A percentile compares a stretch with the other conserved stretches of the same genome.
These are phyloP conservation scores for Sarcophaga subvicina DNA, from an alignment of 2,888 invertebrate genomes.

Conservation along the genomic window DNA sequence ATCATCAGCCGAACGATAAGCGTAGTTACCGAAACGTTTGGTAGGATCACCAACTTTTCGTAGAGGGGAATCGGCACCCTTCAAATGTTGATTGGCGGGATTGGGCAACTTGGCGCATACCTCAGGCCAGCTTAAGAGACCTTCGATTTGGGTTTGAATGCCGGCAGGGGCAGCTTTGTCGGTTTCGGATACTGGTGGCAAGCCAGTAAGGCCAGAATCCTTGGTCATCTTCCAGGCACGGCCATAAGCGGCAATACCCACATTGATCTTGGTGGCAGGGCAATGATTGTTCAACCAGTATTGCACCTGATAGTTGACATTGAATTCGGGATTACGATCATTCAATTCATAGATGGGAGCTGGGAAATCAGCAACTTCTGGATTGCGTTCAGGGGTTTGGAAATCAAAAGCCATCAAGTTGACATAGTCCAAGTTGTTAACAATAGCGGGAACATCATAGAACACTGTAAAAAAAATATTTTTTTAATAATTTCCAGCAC, in stretches of 20 bases:
- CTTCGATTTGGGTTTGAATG: slow-evolving; percentile 87
- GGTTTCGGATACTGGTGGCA: slow-evolving; percentile 87
- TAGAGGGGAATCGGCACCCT: slow-evolving; percentile 85
- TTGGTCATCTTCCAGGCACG: slow-evolving; percentile 90
- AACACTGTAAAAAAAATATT: slow-evolving; percentile 84
- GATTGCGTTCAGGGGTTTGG: slow-evolving; percentile 88
- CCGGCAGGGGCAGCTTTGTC: slow-evolving; percentile 89
- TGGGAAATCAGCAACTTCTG: slow-evolving; percentile 90
- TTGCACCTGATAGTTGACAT: slow-evolving; percentile 86
- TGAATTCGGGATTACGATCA: slow-evolving; percentile 87
- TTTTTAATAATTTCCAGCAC: background rate
- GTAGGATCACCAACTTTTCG: slow-evolving; percentile 91
- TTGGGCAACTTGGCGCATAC: slow-evolving; percentile 89
- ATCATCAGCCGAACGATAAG: slow-evolving; percentile 87
- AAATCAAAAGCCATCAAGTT: slow-evolving; percentile 91
- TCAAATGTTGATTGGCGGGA: slow-evolving; percentile 85
- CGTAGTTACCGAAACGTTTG: slow-evolving; percentile 90
- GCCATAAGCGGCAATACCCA: slow-evolving; percentile 88
- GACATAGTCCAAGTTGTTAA: slow-evolving; percentile 90
- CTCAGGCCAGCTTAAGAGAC: slow-evolving; percentile 90
- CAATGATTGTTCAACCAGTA: slow-evolving; percentile 85
- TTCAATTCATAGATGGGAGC: slow-evolving; percentile 89
- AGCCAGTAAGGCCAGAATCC: slow-evolving; percentile 89
- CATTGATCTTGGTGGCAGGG: slow-evolving; percentile 85
- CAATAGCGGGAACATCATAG: slow-evolving; percentile 89